Base-by-base conservation (phyloP, 2,113 vertebrate genomes). In the Myocastor coypus region DNA sequence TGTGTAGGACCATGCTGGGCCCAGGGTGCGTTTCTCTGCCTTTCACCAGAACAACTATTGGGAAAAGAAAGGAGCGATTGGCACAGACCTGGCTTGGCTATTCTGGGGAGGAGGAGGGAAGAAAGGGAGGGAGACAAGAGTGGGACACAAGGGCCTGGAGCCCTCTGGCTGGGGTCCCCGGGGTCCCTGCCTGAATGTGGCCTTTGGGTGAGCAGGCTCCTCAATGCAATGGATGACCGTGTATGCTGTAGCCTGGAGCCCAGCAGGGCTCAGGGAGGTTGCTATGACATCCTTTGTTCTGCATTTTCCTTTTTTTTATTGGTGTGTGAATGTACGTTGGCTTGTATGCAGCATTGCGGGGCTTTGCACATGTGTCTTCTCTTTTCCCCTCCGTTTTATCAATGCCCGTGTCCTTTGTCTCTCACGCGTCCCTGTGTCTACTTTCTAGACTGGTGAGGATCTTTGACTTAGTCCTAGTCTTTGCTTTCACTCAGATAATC, bases 231-330 rank as follows among this genome's bases (percentile, higher is more conserved):
- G 94, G 89, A 95, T 86, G 97, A 26, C 93, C 93, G 5, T 32
- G 92, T 8, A 57, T 10, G 0, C 83, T 0, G 75, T 87, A 34
- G 34, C 20, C 4, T 12, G 90, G 11, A 80, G 85, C 91, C 13
- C 46, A 7, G 12, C 24, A 0, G 92, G 77, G 86, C 90, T 92
- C 12, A 1, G 30, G 0, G 40, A 89, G 96, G 97, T 98, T 96
- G 97, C 97, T 78, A 83, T 96, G 97, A 91, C 95, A 87, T 0
- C 97, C 97, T 97, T 97, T 97, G 97, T 98, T 97, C 87, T 83
- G 61, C 84, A 7, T 55, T 57, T 68, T 34, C 80, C 91, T 86
- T 85, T 77, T 85, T 77, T 82, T 81, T 68, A 61, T 32, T 80
- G 93, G 94, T 17, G 3, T 46, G 64, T 83, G 94, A 55, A 5